Conservation (phyloP, 2,797 vertebrate genomes). For the Catamblyrhynchus diadema region DNA sequence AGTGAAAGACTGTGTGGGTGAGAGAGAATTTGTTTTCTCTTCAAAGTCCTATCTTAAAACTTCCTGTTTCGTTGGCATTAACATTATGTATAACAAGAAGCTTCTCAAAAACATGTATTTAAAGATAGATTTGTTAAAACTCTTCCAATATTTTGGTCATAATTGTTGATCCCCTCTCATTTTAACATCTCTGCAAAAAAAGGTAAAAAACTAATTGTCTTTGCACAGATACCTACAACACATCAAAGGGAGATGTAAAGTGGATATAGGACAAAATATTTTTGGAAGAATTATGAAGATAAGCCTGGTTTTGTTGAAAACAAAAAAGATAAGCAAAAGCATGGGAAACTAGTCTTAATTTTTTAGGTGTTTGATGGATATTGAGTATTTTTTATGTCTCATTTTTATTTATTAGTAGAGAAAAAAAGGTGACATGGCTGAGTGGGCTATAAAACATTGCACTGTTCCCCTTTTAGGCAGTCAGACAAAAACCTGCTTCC, state of each 20-base stretch:
- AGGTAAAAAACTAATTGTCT: neutral
- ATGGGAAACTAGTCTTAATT: neutral
- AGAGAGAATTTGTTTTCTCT: neutral
- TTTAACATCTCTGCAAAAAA: neutral
- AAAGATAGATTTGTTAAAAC: neutral
- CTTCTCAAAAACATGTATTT: neutral
- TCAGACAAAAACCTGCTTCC: neutral
- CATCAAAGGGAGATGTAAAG: neutral
- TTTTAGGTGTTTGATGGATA: neutral
- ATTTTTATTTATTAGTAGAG: neutral
- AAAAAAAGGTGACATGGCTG: neutral
- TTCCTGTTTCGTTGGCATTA: constrained; percentile 38
- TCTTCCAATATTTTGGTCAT: neutral
- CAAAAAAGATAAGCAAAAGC: neutral
- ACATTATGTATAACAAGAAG: neutral
- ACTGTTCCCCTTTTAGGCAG: neutral
- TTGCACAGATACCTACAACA: neutral
- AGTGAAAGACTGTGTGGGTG: neutral
- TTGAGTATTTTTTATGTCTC: neutral
- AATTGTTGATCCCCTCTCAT: neutral
- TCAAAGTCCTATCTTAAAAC: neutral
- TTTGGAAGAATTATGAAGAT: neutral
- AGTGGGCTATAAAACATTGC: neutral
- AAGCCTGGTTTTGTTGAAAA: neutral
- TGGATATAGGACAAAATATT: neutral